Percentiles rank a stretch among this genome's conserved stretches.
Conservation (phyloP, 2,797 vertebrate genomes). For the Meda fulgida region DNA sequence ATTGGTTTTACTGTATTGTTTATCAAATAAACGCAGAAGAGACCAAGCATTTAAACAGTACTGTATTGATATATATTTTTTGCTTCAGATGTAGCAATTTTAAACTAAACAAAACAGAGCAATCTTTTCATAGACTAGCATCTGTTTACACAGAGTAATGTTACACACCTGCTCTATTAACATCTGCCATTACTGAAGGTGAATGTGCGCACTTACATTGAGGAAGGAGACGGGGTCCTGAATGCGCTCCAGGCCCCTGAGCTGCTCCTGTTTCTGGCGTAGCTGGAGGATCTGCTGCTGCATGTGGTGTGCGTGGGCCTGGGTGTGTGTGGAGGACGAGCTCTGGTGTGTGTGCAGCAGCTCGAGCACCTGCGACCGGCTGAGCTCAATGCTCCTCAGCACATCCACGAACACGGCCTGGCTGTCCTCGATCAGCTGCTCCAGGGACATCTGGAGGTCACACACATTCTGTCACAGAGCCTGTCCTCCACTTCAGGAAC, state of each 20-base stretch:
- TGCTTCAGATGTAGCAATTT: neutral
- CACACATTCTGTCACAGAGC: no score
- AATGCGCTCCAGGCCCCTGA: slow-evolving; percentile 66
- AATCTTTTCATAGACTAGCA: neutral
- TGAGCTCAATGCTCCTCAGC: slow-evolving; percentile 62
- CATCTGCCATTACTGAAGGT: neutral
- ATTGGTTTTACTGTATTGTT: no score
- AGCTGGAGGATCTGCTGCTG: slow-evolving; percentile 74
- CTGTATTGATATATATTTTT: no score
- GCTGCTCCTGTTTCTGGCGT: slow-evolving; percentile 68
- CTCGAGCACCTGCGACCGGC: slow-evolving; percentile 66
- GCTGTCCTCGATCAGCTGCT: slow-evolving; percentile 72
- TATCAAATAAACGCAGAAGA: no score
- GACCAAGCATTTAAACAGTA: no score
- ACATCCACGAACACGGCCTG: slow-evolving; percentile 68
- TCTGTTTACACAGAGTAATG: neutral
- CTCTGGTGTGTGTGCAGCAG: slow-evolving; percentile 68
- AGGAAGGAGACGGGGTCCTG: slow-evolving; percentile 74
- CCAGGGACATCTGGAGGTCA: slow-evolving; percentile 67
- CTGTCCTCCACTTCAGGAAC: no score
- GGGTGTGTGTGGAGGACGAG: slow-evolving; percentile 61
- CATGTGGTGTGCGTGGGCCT: slow-evolving; percentile 69
- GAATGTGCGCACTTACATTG: slow-evolving; percentile 65
- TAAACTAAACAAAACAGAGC: neutral
- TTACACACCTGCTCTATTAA: neutral